Base-by-base conservation (phyloP, 2,888 invertebrate genomes). In the Ochropacha duplaris region DNA sequence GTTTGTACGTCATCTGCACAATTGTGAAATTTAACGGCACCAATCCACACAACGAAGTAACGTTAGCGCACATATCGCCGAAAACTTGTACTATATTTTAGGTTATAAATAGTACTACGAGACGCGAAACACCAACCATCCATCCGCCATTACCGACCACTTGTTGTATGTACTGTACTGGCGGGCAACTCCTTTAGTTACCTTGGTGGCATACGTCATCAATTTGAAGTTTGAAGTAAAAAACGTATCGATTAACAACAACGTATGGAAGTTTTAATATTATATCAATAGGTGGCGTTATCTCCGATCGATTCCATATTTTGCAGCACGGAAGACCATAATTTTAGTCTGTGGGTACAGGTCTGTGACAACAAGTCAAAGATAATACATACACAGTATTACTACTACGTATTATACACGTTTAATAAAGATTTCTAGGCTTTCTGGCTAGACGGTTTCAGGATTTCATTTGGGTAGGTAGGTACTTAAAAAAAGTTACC, bases 51-150 rank as follows among this genome's bases (percentile, higher is more conserved):
- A 90, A 87, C 84, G 81, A 83, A 81, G 84, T 84, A 91, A 91
- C 87, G 88, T 92, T 91, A 92, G 89, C 87, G 89, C 89, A 92
- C 93, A 93, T 92, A 92, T 93, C 92, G 92, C 89, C 90, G 90
- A 92, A 92, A 93, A 91, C 91, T 92, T 89, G 88, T 92, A 90
- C 90, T 92, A 88, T 92, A 87, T 92, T 93, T 92, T 90, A 93
- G 93, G 93, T 93, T 93, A 93, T 90, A 93, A 93, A 93, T 93
- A 93, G 93, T 92, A 89, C 90, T 89, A 87, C 86, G 89, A 85
- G 92, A 92, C 90, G 92, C 93, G 90, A 92, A 90, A 88, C 88
- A 88, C 86, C 90, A 88, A 89, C 91, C 85, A 89, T 91, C 91
- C 85, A 89, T 91, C 91, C 93, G 93, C 93, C 93, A 93, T 93